phyloP scores from a whole-genome alignment of 2,113 vertebrate genomes.

The Grus americana region DNA sequence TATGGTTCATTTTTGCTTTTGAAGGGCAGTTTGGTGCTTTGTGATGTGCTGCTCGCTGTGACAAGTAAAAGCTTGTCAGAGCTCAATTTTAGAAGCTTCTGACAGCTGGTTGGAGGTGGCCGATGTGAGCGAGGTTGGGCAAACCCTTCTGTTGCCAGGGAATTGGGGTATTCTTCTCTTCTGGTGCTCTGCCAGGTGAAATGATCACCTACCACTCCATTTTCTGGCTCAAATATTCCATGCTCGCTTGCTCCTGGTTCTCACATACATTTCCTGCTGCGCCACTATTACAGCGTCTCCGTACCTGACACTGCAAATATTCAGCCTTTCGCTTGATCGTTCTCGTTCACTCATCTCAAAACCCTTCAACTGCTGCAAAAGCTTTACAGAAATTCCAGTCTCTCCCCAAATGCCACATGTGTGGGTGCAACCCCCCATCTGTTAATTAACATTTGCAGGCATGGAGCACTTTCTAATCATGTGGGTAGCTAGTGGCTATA shows the following conservation, averaged over 20 bases:
- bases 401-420: neutral
- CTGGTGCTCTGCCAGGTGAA: neutral
- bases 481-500: neutral
- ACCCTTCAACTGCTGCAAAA: neutral
- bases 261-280: neutral
- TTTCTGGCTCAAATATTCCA: neutral
- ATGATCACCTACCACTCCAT: neutral
- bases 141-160: neutral
- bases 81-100: neutral
- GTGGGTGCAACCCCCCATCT: neutral
- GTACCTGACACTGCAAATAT: neutral
- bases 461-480: neutral
- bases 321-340: neutral
- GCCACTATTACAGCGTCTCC: rapidly evolving
- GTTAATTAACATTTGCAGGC: neutral
- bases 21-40: neutral
- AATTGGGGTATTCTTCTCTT: neutral
- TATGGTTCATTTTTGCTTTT: neutral
- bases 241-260: neutral
- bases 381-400: neutral
- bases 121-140: neutral
- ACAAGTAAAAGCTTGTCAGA: neutral
- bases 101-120: neutral
- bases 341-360: neutral
- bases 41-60: neutral